These are phyloP conservation scores for Epirrhoe tristata DNA, from an alignment of 2,888 invertebrate species.

Conservation along the genomic window DNA sequence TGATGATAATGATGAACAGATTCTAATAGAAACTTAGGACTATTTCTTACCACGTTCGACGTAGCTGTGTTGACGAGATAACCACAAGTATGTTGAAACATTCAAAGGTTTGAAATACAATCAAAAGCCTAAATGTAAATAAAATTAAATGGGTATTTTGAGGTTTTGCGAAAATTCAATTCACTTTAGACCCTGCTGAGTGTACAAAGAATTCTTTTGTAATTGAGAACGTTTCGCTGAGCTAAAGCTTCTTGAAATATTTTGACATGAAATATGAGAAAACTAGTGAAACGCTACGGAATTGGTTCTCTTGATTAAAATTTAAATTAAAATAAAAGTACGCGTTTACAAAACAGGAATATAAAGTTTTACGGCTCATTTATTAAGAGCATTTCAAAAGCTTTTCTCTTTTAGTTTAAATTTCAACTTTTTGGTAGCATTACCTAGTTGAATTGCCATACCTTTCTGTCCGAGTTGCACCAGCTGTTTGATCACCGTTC, in stretches of 20 bases:
- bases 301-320: background rate
- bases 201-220: slow-evolving; percentile 30
- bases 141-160: slow-evolving; percentile 13
- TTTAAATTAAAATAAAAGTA: background rate
- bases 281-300: background rate
- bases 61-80: background rate
- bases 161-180: slow-evolving; percentile 29
- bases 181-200: slow-evolving; percentile 25
- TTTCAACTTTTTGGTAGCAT: too few relatives aligned
- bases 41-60: background rate
- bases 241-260: slow-evolving; percentile 23
- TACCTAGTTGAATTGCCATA: too few relatives aligned
- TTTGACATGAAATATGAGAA: slow-evolving; percentile 16
- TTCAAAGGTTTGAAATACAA: slow-evolving; percentile 6
- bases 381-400: too few relatives aligned
- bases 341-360: too few relatives aligned
- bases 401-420: too few relatives aligned
- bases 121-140: slow-evolving; percentile 13
- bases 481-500: too few relatives aligned
- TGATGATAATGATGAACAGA: background rate
- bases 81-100: slow-evolving; percentile 7
- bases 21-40: background rate
- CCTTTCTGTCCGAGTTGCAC: too few relatives aligned
- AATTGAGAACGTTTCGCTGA: slow-evolving; percentile 26
- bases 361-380: too few relatives aligned